A percentile compares a stretch with the other conserved stretches of the same genome.
These are phyloP conservation scores for Heliconius charithonia DNA, from an alignment of 2,888 invertebrate genomes.

Conservation along the genomic window DNA sequence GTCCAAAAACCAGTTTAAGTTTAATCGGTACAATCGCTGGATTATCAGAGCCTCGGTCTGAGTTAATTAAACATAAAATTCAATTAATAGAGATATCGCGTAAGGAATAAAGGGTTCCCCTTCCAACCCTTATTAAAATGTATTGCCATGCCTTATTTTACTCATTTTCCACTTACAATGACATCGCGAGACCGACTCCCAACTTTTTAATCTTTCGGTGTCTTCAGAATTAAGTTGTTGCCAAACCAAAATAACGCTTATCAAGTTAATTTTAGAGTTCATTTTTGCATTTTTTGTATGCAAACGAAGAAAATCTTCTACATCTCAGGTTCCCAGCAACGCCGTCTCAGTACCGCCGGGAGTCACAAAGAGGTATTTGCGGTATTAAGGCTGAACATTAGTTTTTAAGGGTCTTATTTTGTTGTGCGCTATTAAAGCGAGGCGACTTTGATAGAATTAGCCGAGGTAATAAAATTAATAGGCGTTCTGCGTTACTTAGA, in stretches of 20 bases:
- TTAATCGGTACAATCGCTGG: constrained; percentile 62
- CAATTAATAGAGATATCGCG: constrained; percentile 83
- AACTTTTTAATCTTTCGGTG: constrained; percentile 81
- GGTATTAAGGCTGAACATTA: constrained; percentile 81
- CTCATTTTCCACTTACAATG: constrained; percentile 84
- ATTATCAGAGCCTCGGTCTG: constrained; percentile 73
- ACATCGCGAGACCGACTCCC: constrained; percentile 80
- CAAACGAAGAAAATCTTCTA: constrained; percentile 62
- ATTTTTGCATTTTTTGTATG: constrained; percentile 44
- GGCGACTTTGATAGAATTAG: constrained; percentile 81
- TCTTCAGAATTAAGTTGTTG: constrained; percentile 58
- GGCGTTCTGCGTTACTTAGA: constrained; percentile 52
- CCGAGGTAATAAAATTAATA: constrained; percentile 79
- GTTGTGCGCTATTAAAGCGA: constrained; percentile 78
- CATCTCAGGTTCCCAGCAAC: constrained; percentile 66
- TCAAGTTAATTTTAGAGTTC: constrained; percentile 37
- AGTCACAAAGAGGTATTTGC: constrained; percentile 83
- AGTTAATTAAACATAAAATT: constrained; percentile 84
- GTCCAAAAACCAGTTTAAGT: constrained; percentile 69
- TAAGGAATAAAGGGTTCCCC: constrained; percentile 78
- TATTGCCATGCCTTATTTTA: constrained; percentile 84
- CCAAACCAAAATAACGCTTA: constrained; percentile 50
- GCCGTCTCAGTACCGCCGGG: constrained; percentile 67
- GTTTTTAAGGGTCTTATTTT: constrained; percentile 83
- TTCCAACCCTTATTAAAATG: constrained; percentile 82